A percentile compares a stretch with the other conserved stretches of the same genome.
Evolutionary conservation across 2,797 vertebrate species (phyloP).

Genomic region (Merluccius polli): DNA sequence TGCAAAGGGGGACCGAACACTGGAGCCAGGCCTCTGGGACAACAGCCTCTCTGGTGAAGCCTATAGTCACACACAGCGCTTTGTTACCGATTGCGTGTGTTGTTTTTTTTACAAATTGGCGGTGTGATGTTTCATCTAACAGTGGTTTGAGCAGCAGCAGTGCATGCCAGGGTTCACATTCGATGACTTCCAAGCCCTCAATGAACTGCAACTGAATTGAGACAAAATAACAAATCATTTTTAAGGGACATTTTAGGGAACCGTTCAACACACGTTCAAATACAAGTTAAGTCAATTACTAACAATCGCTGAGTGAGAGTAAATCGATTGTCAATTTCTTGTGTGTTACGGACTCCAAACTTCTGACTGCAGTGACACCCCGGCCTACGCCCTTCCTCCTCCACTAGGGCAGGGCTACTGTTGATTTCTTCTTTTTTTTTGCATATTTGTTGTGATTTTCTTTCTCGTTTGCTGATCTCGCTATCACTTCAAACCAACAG

Average conservation of each 20-base stretch:
- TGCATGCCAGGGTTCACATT: no score
- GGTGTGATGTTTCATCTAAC: no score
- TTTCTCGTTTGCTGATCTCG: not conserved
- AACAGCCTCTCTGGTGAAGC: no score
- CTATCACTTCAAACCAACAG: not conserved
- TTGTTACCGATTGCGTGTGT: no score
- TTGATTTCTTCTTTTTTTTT: conserved; percentile 27
- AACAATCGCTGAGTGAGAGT: not conserved
- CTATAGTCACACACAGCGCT: no score
- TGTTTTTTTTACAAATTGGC: no score
- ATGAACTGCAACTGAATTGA: no score
- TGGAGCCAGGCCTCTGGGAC: no score
- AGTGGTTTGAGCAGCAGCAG: no score
- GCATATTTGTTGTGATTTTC: conserved; percentile 50
- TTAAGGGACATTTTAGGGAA: not conserved
- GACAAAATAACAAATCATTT: no score
- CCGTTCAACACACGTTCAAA: not conserved
- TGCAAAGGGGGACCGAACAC: no score
- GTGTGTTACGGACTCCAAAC: not conserved
- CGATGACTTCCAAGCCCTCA: no score
- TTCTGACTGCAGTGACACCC: conserved; percentile 1
- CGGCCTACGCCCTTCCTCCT: conserved; percentile 13
- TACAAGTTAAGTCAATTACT: not conserved
- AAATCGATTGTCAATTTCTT: not conserved
- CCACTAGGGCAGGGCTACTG: not conserved